Percentiles rank a stretch among this genome's conserved stretches.
Evolutionary conservation across 2,797 vertebrate genomes (phyloP).

Genomic region (Ataeniobius toweri): DNA sequence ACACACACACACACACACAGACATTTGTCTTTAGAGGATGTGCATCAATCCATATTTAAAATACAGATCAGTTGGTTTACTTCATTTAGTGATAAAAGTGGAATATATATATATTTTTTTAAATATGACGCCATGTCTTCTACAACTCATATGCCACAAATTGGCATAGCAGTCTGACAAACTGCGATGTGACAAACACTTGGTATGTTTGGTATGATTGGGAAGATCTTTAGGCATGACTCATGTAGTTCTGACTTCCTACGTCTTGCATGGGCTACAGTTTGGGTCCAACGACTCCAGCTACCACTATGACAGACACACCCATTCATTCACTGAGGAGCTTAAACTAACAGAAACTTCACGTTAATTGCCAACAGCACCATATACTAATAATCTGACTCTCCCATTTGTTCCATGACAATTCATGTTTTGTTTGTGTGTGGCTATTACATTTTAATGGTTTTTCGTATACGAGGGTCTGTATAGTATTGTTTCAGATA

Average conservation of each 20-base stretch:
- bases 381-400: background rate
- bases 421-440: background rate
- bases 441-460: background rate
- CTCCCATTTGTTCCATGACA: background rate
- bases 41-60: background rate
- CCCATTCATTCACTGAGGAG: background rate
- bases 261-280: constrained; percentile 3
- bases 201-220: constrained; percentile 34
- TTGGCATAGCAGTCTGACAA: background rate
- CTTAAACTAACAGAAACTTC: background rate
- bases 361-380: background rate
- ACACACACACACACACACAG: background rate
- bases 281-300: constrained; percentile 7
- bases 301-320: constrained; percentile 3
- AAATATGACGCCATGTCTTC: background rate
- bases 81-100: background rate
- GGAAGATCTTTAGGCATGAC: constrained; percentile 27
- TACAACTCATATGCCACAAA: background rate
- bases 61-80: background rate
- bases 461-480: background rate
- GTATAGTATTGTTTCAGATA: background rate
- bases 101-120: background rate
- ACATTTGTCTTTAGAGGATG: background rate
- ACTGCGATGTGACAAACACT: background rate
- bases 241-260: constrained; percentile 25